Conservation (phyloP, 2,797 vertebrate genomes). For the Typhlichthys eigenmanni region DNA sequence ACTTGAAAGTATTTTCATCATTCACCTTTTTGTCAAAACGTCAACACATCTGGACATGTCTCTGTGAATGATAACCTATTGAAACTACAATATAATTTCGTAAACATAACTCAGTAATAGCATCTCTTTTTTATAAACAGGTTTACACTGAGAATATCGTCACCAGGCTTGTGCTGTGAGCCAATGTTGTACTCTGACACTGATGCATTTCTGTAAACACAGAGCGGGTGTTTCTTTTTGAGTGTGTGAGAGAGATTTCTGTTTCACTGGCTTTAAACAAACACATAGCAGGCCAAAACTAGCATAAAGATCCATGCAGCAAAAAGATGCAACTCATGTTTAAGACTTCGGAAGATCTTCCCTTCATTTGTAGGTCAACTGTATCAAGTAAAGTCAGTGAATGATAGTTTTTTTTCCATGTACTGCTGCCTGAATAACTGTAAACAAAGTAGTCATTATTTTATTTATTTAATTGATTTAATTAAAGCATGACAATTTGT, state of each 20-base stretch:
- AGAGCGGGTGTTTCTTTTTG: slow-evolving; percentile 31
- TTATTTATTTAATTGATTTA: slow-evolving; percentile 71
- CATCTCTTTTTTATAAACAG: neutral
- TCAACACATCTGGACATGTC: slow-evolving; percentile 66
- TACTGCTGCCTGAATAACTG: slow-evolving; percentile 64
- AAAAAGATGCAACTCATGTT: slow-evolving; percentile 19
- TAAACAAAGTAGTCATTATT: slow-evolving; percentile 63
- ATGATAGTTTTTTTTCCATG: slow-evolving; percentile 56
- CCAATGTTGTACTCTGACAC: slow-evolving; percentile 23
- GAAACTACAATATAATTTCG: slow-evolving; percentile 37
- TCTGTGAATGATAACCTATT: slow-evolving; percentile 52
- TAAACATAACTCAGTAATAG: slow-evolving; percentile 35
- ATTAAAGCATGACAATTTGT: slow-evolving; percentile 80
- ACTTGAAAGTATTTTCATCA: slow-evolving; percentile 67
- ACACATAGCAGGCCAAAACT: slow-evolving; percentile 30
- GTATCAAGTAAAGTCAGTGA: slow-evolving; percentile 52
- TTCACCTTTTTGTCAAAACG: slow-evolving; percentile 60
- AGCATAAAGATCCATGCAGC: slow-evolving; percentile 36
- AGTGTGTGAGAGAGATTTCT: slow-evolving; percentile 46
- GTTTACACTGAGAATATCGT: slow-evolving; percentile 17
- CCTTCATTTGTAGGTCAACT: slow-evolving; percentile 48
- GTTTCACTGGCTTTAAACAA: slow-evolving; percentile 31
- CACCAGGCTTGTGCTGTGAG: slow-evolving; percentile 16
- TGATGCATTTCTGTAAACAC: slow-evolving; percentile 11
- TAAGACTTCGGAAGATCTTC: slow-evolving; percentile 37